Conservation (phyloP, 2,113 vertebrate species). For the Neofelis nebulosa region DNA sequence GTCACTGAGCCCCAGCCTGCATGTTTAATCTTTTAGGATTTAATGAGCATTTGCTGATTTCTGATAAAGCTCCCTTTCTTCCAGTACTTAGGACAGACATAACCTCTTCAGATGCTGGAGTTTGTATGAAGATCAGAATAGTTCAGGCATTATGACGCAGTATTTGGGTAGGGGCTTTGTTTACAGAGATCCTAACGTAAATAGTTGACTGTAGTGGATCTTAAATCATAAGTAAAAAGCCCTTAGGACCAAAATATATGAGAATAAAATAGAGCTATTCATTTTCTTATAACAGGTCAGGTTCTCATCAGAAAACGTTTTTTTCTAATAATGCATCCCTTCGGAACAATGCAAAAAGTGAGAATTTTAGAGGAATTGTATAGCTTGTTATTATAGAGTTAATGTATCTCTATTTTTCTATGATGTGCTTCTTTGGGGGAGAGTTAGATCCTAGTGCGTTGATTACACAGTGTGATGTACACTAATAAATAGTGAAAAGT, state of each 20-base stretch:
- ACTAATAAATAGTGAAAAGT: not conserved
- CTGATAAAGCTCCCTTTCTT: slow-evolving; percentile 11
- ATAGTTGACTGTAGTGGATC: not conserved
- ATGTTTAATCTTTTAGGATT: slow-evolving; percentile 13
- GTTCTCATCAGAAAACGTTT: not conserved
- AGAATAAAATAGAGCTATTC: not conserved
- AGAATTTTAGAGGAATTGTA: slow-evolving; percentile 14
- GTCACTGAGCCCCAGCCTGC: not conserved
- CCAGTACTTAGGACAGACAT: not conserved
- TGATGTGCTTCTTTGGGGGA: not conserved
- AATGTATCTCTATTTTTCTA: not conserved
- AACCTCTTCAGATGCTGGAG: not conserved
- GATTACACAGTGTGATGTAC: not conserved
- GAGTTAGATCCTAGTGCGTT: not conserved
- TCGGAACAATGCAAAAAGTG: not conserved
- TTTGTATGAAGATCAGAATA: not conserved
- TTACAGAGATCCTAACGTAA: not conserved
- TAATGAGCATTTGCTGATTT: slow-evolving; percentile 40
- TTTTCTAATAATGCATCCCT: not conserved
- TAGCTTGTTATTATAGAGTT: not conserved
- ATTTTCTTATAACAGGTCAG: not conserved
- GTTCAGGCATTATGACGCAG: not conserved
- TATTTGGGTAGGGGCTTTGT: not conserved
- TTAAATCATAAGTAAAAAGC: not conserved
- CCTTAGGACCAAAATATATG: slow-evolving; percentile 8